These are phyloP conservation scores for Nomada lathburiana DNA, from an alignment of 2,888 invertebrate species.

Conservation along the genomic window DNA sequence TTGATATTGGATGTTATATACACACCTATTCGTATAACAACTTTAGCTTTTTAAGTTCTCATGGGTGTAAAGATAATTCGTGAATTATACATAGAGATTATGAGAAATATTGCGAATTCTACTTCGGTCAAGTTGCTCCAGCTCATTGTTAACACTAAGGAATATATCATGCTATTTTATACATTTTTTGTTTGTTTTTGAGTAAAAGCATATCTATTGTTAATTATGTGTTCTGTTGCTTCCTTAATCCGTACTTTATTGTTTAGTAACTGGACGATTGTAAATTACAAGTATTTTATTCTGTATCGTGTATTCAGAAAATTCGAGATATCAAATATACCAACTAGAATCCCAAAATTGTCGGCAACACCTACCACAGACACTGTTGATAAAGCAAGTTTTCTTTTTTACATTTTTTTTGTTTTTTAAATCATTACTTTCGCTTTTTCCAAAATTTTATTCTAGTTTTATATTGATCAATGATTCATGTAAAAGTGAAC, in stretches of 20 bases:
- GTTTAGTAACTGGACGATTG: conserved; percentile 72
- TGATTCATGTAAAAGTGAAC: conserved; percentile 54
- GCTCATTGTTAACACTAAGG: conserved; percentile 54
- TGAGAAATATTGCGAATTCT: conserved; percentile 48
- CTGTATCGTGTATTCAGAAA: conserved; percentile 37
- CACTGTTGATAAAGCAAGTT: conserved; percentile 52
- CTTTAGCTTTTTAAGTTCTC: conserved; percentile 33
- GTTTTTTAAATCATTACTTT: conserved; percentile 40
- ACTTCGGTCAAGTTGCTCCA: conserved; percentile 32
- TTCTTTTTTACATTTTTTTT: conserved; percentile 33
- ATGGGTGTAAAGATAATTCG: conserved; percentile 43
- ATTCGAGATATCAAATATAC: conserved; percentile 40
- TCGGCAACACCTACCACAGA: conserved; percentile 59
- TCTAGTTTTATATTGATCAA: conserved; percentile 35
- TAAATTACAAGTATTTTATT: conserved; percentile 56
- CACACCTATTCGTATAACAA: conserved; percentile 41
- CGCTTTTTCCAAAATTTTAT: conserved; percentile 40
- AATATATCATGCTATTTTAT: conserved; percentile 53
- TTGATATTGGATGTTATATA: conserved; percentile 47
- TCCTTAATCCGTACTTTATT: conserved; percentile 69
- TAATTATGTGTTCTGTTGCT: conserved; percentile 48
- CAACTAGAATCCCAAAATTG: conserved; percentile 44
- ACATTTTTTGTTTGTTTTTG: conserved; percentile 21
- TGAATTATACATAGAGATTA: conserved; percentile 43
- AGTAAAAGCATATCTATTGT: conserved; percentile 44